Conservation (phyloP, 35 echinoderm and acorn worm genomes). For the Ptychodera flava region DNA sequence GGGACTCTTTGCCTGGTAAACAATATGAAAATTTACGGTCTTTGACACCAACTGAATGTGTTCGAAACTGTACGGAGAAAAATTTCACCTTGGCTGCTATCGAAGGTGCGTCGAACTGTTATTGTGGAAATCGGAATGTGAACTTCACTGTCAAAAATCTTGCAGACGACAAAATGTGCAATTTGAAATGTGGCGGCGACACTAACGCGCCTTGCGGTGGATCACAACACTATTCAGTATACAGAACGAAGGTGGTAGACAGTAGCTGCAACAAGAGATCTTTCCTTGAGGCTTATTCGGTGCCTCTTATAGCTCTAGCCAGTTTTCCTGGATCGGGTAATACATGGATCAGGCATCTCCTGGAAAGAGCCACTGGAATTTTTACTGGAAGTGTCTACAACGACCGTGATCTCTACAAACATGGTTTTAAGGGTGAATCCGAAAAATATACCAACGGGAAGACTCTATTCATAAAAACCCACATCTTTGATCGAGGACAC, state of each 20-base stretch:
- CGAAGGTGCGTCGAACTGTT: conserved; percentile 55
- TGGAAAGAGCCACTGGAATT: not conserved
- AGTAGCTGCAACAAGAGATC: conserved; percentile 30
- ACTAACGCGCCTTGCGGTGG: conserved; percentile 50
- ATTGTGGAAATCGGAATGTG: conserved; percentile 53
- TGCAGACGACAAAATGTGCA: conserved; percentile 38
- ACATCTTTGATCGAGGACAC: not conserved
- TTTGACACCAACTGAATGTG: not conserved
- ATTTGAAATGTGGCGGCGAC: conserved; percentile 54
- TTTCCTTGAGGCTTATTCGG: conserved; percentile 16
- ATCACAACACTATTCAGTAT: conserved; percentile 41
- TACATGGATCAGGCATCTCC: not conserved
- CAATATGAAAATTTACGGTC: not conserved
- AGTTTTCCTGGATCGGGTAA: not conserved
- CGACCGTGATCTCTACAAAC: not conserved
- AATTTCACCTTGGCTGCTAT: conserved; percentile 36
- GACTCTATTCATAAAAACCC: not conserved
- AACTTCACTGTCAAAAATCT: conserved; percentile 34
- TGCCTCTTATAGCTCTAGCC: conserved; percentile 34
- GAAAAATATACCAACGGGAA: not conserved
- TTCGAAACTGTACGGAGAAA: not conserved
- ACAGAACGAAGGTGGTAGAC: conserved; percentile 56
- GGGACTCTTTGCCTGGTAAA: not conserved
- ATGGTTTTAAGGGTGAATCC: not conserved
- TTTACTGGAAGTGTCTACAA: not conserved